Evolutionary conservation across 2,797 vertebrate species (phyloP).

Genomic region (Pseudocheirus occidentalis): DNA sequence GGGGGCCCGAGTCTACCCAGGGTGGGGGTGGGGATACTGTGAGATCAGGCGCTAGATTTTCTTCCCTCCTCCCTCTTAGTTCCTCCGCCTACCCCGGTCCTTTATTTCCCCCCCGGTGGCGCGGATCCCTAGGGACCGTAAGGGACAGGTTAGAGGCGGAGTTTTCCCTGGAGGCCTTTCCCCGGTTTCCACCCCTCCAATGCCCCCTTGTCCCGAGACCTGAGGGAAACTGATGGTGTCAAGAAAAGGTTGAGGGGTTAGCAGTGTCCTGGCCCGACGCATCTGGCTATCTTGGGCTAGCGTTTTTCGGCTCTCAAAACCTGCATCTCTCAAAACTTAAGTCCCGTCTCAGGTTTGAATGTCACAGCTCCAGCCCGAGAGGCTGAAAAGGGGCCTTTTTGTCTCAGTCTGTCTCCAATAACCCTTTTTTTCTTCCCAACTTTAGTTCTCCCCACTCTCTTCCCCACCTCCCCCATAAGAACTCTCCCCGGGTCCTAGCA

Average conservation of each 20-base stretch:
- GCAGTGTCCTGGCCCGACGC: background rate
- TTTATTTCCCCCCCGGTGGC: background rate
- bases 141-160: background rate
- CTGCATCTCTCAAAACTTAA: background rate
- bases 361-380: background rate
- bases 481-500: background rate
- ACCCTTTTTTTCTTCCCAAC: background rate
- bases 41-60: background rate
- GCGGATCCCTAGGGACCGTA: background rate
- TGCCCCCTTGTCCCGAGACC: background rate
- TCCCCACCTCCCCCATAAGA: background rate
- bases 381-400: background rate
- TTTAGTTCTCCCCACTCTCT: background rate
- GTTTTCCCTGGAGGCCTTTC: background rate
- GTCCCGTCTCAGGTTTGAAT: background rate
- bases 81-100: background rate
- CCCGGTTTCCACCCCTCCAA: background rate
- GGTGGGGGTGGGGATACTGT: background rate
- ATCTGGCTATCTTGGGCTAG: background rate
- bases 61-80: too few species aligned
- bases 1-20: background rate
- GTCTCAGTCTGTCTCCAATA: background rate
- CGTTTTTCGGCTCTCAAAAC: background rate
- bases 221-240: background rate
- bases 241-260: background rate